Conservation (phyloP, 1,140 invertebrate species). For the Papilio dardanus region DNA sequence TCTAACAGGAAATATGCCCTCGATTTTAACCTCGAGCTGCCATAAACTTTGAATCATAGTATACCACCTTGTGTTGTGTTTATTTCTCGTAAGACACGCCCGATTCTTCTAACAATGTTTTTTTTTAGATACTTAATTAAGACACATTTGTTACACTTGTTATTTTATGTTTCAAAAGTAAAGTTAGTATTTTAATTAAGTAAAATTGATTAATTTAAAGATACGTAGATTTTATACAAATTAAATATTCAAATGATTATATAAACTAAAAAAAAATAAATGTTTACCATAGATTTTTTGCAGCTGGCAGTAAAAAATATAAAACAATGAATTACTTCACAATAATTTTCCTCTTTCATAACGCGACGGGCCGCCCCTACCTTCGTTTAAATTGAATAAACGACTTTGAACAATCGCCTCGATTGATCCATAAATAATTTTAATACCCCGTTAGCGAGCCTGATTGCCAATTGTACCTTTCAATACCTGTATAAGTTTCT, state of each 20-base stretch:
- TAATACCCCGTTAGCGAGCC: constrained; percentile 34
- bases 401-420: constrained; percentile 22
- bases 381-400: constrained; percentile 33
- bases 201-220: not conserved
- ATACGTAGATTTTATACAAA: too few relatives aligned
- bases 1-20: too few relatives aligned
- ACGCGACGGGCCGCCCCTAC: not conserved
- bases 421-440: constrained; percentile 38
- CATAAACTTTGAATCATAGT: not conserved
- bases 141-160: not conserved
- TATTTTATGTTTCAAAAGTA: not conserved
- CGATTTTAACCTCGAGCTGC: not conserved
- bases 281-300: not conserved
- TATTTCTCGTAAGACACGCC: not conserved
- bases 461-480: constrained; percentile 37
- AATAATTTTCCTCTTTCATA: constrained; percentile 28
- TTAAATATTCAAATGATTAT: not conserved
- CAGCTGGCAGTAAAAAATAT: constrained; percentile 17
- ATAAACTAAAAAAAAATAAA: not conserved
- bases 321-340: constrained; percentile 19
- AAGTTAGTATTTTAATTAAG: not conserved
- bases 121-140: not conserved
- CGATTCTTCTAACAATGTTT: not conserved
- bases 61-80: not conserved
- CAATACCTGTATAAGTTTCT: constrained; percentile 35